Base-by-base conservation (phyloP, 2,113 vertebrate species). In the Brachyhypopomus occidentalis region DNA sequence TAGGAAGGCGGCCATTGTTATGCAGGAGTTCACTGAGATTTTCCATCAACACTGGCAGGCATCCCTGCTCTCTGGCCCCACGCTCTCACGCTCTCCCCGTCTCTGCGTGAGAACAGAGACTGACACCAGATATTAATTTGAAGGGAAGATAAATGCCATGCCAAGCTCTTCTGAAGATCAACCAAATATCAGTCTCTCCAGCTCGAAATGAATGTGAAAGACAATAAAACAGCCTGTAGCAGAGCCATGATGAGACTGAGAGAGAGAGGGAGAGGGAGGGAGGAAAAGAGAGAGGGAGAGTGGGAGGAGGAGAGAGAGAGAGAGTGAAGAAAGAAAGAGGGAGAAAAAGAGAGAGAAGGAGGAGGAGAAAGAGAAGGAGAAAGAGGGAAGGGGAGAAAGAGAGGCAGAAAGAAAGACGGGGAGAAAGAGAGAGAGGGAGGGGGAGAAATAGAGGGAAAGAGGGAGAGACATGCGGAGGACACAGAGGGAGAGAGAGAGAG, bases 91-190 rank as follows among this genome's bases (percentile, higher is more conserved):
- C 59, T 63, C 55, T 27, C 66, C 22, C 83, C 84, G 86, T 89
- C 87, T 90, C 36, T 52, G 36, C 74, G 20, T 84, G 76, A 86
- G 86, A 89, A 72, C 64, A 85, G 87, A 89, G 76, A 87, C 88
- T 82, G 86, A 89, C 84, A 56, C 81, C 67, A 69, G 86, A 79
- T 76, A 88, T 91, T 91, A 81, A 90, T 92, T 88, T 89, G 78
- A 79, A 85, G 78, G 81, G 66, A 87, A 86, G 87, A 90, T 89
- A 90, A 91, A 92, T 89, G 89, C 91, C 91, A 90, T 83, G 75
- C 83, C 83, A 79, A 84, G 82, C 80, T 67, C 86, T 89, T 89
- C 76, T 84, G 83, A 88, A 91, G 89, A 91, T 88, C 89, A 81
- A 86, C 87, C 84, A 86, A 88, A 90, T 88, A 90, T 88, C 86